Evolutionary conservation across 1,140 invertebrate species (phyloP), one percentile per base, ranked within the genome.

Genomic region (Papilio dardanus): DNA sequence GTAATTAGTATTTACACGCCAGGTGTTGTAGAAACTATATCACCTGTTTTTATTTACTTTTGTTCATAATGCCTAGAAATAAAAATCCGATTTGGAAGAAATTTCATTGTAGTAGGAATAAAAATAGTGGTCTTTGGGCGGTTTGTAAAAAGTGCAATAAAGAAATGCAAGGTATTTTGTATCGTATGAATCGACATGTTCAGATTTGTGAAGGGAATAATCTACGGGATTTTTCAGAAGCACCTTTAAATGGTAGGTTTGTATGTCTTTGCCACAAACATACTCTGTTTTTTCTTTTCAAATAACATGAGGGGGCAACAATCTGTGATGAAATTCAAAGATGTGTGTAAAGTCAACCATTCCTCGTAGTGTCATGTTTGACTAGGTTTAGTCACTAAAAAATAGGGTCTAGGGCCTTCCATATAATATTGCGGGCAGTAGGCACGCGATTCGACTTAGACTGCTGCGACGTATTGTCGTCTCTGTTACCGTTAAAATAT

Each of bases 61-160:
- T 71, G 28, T 82, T 37, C 4, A 24, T 24, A 58, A 58, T 58
- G 50, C 50, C 50, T 24, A 58, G 50, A 58, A 58, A 58, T 58
- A 58, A 58, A 58, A 58, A 58, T 58, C 50, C 50, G 10, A 58
- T 58, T 58, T 58, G 50, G 50, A 28, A 58, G 50, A 58, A 58
- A 58, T 58, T 58, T 58, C 21, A 58, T 58, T 58, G 50, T 58
- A 58, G 50, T 58, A 7, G 50, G 8, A 58, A 12, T 58, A 58
- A 58, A 58, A 58, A 58, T 24, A 58, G 50, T 24, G 50, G 50
- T 3, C 50, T 58, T 24, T 58, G 50, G 50, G 50, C 50, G 21
- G 21, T 58, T 58, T 58, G 50, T 58, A 58, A 58, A 58, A 58
- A 58, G 50, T 58, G 50, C 8, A 58, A 58, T 28, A 58, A 58